Evolutionary conservation across 1,140 invertebrate species (phyloP).

Genomic region (Zelostemma sp.): DNA sequence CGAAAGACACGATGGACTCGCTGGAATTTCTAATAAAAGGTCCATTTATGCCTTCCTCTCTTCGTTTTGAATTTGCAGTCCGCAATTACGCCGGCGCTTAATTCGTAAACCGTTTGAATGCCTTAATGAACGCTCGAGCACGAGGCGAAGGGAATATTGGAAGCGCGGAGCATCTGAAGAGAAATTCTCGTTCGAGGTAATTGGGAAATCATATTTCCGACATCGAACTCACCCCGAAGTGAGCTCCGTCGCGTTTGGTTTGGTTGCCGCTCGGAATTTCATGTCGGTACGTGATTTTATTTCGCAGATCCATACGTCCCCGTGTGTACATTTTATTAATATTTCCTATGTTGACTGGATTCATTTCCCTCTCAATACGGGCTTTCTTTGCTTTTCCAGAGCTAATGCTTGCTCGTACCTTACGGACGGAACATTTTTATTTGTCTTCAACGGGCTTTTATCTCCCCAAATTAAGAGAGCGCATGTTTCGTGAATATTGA

Average conservation of each 20-base stretch:
- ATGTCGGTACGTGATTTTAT: slow-evolving; percentile 31
- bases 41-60: slow-evolving; percentile 35
- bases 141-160: slow-evolving; percentile 34
- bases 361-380: slow-evolving; percentile 33
- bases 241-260: slow-evolving; percentile 8
- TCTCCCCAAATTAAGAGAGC: neutral
- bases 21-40: slow-evolving; percentile 40
- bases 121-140: slow-evolving; percentile 50
- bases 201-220: slow-evolving; percentile 51
- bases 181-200: slow-evolving; percentile 48
- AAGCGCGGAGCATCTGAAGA: slow-evolving; percentile 33
- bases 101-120: slow-evolving; percentile 56
- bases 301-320: slow-evolving; percentile 6
- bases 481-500: too few relatives aligned
- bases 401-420: slow-evolving; percentile 25
- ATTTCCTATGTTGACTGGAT: slow-evolving; percentile 31
- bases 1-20: slow-evolving; percentile 32
- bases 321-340: slow-evolving; percentile 35
- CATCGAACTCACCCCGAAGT: slow-evolving; percentile 37
- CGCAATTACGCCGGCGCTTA: slow-evolving; percentile 53
- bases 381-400: slow-evolving; percentile 26
- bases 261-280: neutral
- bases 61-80: slow-evolving; percentile 49
- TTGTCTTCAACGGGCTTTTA: neutral
- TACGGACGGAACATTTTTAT: slow-evolving; percentile 7